phyloP scores from a whole-genome alignment of 2,888 invertebrate genomes.

The Dioctria rufipes region DNA sequence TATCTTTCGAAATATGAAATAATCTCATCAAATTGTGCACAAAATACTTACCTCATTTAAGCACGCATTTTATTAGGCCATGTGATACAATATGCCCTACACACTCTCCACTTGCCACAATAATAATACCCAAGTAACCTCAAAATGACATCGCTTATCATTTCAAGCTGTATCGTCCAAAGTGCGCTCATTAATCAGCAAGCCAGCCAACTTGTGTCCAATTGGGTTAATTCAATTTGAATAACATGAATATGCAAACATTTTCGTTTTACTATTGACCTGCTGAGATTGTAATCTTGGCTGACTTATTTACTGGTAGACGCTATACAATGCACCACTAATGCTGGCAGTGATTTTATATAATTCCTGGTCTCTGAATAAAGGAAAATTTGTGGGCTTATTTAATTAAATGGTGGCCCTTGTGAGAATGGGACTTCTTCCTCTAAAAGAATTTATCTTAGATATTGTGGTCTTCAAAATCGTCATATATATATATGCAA shows the following conservation, averaged over 20 bases:
- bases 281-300: constrained; percentile 37
- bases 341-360: too few species aligned
- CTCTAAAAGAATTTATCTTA: too few species aligned
- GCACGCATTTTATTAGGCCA: too few species aligned
- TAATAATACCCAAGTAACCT: not conserved
- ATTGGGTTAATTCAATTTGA: constrained; percentile 50
- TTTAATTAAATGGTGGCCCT: too few species aligned
- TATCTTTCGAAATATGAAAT: too few species aligned
- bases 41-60: too few species aligned
- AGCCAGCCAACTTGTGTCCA: constrained; percentile 31
- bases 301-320: constrained; percentile 30
- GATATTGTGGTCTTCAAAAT: too few species aligned
- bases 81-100: not conserved
- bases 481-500: too few species aligned
- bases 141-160: constrained; percentile 20
- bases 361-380: too few species aligned
- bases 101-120: not conserved
- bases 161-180: constrained; percentile 11
- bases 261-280: constrained; percentile 38
- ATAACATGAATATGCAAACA: constrained; percentile 52
- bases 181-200: constrained; percentile 49
- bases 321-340: constrained; percentile 11
- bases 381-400: too few species aligned
- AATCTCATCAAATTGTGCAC: too few species aligned
- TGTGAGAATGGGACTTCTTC: too few species aligned